Base-by-base conservation (phyloP, 1,140 invertebrate species). In the Neuroterus valhalla region DNA sequence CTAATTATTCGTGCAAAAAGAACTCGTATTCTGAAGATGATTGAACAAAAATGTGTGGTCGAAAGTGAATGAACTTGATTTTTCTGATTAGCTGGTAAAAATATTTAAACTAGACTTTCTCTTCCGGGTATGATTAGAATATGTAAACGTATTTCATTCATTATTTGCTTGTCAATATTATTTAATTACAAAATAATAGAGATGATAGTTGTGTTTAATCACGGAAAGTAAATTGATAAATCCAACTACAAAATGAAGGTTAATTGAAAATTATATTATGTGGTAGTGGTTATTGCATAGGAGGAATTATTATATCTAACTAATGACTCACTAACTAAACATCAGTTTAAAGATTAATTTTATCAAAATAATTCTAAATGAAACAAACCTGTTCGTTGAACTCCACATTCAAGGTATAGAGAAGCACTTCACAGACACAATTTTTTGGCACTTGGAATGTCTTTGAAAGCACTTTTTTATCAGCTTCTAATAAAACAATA, bases 51-150 rank as follows among this genome's bases (percentile, higher is more conserved):
- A 15, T 15, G 10, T 3, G 1, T 11, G n/a, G 14, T n/a, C 12
- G 12, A 15, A 15, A 46, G n/a, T 46, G 5, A n/a, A 46, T n/a
- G 3, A 46, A 46, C 14, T 12, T 2, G 8, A 12, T 45, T 45
- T 15, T 15, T 46, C n/a, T 15, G 11, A 14, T 46, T n/a, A 14
- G 4, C 12, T n/a, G 45, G 11, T 46, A n/a, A 46, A n/a, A 46
- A 46, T 15, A 15, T 46, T 46, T 31, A 55, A 55, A 55, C 17
- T 23, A 55, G 19, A 23, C 50, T 55, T 55, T 55, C 50, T 55
- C 50, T 55, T 23, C 17, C 17, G 21, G 48, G 21, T 23, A 55
- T 55, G 50, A 11, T 23, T 23, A 23, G 50, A 55, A 55, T 55
- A 55, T 55, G 26, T 55, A 55, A 62, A 62, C 31, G 31, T 38